Conservation (phyloP, 2,113 vertebrate species). For the Lanius collurio region DNA sequence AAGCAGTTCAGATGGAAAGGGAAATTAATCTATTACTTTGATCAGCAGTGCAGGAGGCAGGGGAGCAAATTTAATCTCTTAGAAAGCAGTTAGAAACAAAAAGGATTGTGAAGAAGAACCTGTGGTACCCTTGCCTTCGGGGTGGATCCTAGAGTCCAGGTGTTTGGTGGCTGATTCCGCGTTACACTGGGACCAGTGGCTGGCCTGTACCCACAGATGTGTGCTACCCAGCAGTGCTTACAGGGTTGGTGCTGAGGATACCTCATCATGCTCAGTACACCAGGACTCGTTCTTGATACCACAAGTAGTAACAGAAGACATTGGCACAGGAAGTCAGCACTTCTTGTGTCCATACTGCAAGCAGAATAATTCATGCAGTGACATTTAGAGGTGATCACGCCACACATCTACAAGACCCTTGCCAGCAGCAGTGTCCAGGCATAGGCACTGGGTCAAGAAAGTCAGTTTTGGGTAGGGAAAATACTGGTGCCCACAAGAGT, state of each 20-base stretch:
- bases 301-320: background rate
- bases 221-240: background rate
- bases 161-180: background rate
- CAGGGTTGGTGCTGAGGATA: background rate
- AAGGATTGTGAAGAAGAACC: no score
- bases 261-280: background rate
- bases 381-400: background rate
- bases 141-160: background rate
- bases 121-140: background rate
- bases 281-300: background rate
- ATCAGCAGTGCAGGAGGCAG: background rate
- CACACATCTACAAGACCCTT: background rate
- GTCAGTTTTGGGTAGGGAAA: background rate
- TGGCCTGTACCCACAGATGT: background rate
- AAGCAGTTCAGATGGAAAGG: rapidly evolving
- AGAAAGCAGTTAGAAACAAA: background rate
- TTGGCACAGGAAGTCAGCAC: background rate
- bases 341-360: background rate
- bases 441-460: background rate
- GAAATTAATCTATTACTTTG: background rate
- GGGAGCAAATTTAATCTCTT: background rate
- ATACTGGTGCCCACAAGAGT: no score
- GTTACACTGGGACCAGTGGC: background rate
- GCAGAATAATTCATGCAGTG: rapidly evolving
- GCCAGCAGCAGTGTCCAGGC: background rate